Conservation (phyloP, 2,797 vertebrate species). For the Chloroceryle inda region DNA sequence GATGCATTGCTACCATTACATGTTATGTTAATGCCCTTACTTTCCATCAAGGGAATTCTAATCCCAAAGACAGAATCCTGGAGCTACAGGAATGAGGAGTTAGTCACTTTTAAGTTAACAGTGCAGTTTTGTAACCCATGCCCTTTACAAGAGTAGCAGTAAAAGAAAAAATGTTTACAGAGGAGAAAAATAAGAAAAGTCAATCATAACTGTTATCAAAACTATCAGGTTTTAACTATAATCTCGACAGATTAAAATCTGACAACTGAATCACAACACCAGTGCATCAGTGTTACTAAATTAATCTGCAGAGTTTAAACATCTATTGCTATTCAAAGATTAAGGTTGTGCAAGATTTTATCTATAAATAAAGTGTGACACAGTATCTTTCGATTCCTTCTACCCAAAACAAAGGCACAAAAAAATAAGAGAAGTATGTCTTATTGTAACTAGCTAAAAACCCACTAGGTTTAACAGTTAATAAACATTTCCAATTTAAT, state of each 20-base stretch:
- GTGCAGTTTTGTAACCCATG: neutral
- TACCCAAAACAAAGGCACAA: neutral
- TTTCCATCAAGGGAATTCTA: neutral
- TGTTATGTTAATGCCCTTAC: neutral
- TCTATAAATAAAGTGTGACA: conserved; percentile 50
- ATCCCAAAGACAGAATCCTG: neutral
- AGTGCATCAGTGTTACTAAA: neutral
- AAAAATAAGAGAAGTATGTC: conserved; percentile 32
- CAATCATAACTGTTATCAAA: neutral
- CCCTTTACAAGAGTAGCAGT: neutral
- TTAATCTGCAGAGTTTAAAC: neutral
- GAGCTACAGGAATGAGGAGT: neutral
- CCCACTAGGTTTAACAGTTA: neutral
- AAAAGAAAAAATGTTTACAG: neutral
- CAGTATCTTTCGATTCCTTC: conserved; percentile 64
- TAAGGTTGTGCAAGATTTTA: neutral
- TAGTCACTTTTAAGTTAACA: neutral
- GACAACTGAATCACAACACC: neutral
- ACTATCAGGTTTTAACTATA: neutral
- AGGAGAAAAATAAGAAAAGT: neutral
- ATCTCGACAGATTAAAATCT: neutral
- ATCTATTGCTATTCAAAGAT: neutral
- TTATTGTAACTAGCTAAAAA: neutral
- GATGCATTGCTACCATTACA: neutral
- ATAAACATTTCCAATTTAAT: neutral